Evolutionary conservation across 1,140 invertebrate genomes (phyloP).

Genomic region (Apis laboriosa): DNA sequence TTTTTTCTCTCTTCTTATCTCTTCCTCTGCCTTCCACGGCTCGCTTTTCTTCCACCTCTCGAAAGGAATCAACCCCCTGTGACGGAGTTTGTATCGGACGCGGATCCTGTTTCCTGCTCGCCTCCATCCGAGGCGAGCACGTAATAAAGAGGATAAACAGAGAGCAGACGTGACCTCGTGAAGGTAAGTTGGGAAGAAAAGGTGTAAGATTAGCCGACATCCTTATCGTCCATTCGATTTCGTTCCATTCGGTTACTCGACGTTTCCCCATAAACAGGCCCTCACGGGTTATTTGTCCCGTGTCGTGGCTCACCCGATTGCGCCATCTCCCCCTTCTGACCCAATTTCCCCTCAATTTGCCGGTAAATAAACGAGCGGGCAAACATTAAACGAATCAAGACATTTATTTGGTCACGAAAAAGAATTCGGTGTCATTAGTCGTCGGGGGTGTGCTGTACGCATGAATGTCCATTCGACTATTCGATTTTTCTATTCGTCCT

Average conservation of each 20-base stretch:
- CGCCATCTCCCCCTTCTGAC: constrained; percentile 64
- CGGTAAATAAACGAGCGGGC: constrained; percentile 70
- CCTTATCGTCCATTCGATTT: constrained; percentile 61
- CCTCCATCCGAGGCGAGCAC: constrained; percentile 33
- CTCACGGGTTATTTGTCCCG: constrained; percentile 67
- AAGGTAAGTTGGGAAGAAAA: constrained; percentile 55
- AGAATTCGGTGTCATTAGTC: constrained; percentile 68
- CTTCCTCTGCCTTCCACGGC: not conserved
- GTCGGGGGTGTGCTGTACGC: not conserved
- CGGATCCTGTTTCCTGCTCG: constrained; percentile 56
- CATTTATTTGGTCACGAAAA: constrained; percentile 71
- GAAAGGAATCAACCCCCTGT: not conserved
- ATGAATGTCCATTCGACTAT: not conserved
- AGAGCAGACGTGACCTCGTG: constrained; percentile 58
- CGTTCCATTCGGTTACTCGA: constrained; percentile 10
- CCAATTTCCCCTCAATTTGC: constrained; percentile 73
- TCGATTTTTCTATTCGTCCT: not conserved
- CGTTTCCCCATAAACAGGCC: not conserved
- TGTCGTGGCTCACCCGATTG: constrained; percentile 62
- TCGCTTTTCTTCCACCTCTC: constrained; percentile 22
- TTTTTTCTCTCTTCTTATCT: not conserved
- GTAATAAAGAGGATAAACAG: constrained; percentile 72
- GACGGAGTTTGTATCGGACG: constrained; percentile 50
- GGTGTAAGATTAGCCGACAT: constrained; percentile 70
- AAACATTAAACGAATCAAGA: constrained; percentile 74